Evolutionary conservation across 2,888 invertebrate species (phyloP), one percentile per base, ranked within the genome.

Genomic region (Nymphalis c-album): DNA sequence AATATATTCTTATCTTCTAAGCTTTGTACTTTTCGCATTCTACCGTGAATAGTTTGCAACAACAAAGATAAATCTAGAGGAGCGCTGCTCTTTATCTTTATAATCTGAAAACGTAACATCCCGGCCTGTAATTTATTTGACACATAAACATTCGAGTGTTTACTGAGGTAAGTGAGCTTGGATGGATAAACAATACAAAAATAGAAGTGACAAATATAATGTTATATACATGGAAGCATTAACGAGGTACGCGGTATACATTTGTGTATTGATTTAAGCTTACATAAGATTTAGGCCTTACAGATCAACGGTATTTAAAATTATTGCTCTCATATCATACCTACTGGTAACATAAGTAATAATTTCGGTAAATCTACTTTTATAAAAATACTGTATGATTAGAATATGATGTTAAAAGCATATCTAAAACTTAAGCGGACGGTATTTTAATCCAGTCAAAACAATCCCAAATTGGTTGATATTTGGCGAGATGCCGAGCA

Each of bases 41-140:
- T 17, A 17, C 53, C 26, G n/a, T 50, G 26, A 18, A 50, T 61
- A 40, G 40, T 48, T 13, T 31, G 48, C 35, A 47, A 26, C 18
- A 61, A 31, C 18, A 51, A 40, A 51, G 50, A 35, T 62, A 51
- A 51, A 62, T 51, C 31, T 20, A 10, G 20, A 22, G 16, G 35
- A 50, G 61, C 51, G 20, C 18, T 62, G 61, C 61, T 51, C 51
- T 51, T 62, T 62, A 62, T 62, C 50, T 51, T 50, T 40, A 51
- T 40, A 51, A 62, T 62, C 51, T 62, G n/a, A 40, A 8, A 58
- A 20, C 53, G 22, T 40, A 26, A 57, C 57, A 57, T 40, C 57
- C n/a, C 35, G 3, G 40, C 10, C 57, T 10, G 40, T 57, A 40
- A 57, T 57, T 57, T 57, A 57, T 57, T 57, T 57, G 57, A 40